Base-by-base conservation (phyloP, 2,797 vertebrate species). In the Cossypha polioptera region DNA sequence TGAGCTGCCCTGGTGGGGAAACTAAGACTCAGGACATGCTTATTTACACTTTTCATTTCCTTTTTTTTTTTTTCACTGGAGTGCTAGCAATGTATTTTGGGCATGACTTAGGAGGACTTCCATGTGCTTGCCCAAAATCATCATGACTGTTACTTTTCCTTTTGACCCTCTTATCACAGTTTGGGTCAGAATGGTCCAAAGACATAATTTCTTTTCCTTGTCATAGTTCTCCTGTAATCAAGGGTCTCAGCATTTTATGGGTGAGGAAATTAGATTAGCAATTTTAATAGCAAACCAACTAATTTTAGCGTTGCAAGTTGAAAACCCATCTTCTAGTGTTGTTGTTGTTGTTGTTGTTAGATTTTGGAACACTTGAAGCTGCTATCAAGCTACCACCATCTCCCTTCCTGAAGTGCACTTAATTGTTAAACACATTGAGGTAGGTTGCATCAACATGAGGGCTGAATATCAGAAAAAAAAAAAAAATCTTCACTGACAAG, bases 91-190 rank as follows among this genome's bases (percentile, higher is more conserved):
- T 48, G 19, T 68, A 21, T 66, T 47, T 33, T 59, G 36, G 26
- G 17, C 2, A 10, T 42, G 48, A 14, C 9, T 35, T 54, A 21
- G 65, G 29, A 86, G 31, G 31, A 43, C 19, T 53, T 75, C 7
- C 4, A 2, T 3, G 2, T 59, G 21, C 13, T 22, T 68, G 6
- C 11, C 8, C 7, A 21, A 19, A 11, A 25, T 11, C 6, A 5
- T 22, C 9, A 2, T 16, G 35, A 25, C 13, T 14, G 0, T 50
- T 26, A 8, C n/a, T 58, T 81, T 65, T 8, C 10, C 16, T 72
- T 87, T 53, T 79, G n/a, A n/a, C 31, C 28, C 17, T 90, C 13
- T 18, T 63, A 0, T 51, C 24, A 7, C 20, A 40, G 1, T 35
- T 57, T 71, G 42, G 10, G 21, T 65, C 38, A 68, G 29, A 58